Percentiles rank a stretch among this genome's conserved stretches.
Conservation (phyloP, 2,113 vertebrate genomes). For the Menura novaehollandiae region DNA sequence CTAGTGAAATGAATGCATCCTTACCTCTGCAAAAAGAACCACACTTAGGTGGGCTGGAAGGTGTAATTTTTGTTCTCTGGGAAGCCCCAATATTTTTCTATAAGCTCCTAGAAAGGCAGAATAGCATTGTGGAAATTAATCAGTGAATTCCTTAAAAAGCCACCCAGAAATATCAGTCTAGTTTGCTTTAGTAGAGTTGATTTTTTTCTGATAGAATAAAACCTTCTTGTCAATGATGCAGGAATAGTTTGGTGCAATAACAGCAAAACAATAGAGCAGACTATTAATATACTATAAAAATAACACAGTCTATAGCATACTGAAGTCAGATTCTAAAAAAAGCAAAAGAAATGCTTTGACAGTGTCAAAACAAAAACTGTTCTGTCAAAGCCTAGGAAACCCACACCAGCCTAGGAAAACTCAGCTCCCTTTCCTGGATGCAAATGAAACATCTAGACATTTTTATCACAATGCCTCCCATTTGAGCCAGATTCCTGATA, state of each 20-base stretch:
- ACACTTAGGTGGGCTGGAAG: not conserved
- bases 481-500: not conserved
- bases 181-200: not conserved
- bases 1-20: not conserved
- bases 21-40: not conserved
- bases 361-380: not conserved
- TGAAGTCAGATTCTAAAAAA: not conserved
- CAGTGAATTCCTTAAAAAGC: not conserved
- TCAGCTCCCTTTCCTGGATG: not conserved
- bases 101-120: not conserved
- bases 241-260: not conserved
- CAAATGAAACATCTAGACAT: not conserved
- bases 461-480: not conserved
- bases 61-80: not conserved
- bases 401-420: not conserved
- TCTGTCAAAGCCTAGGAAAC: not conserved
- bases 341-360: not conserved
- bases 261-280: not conserved
- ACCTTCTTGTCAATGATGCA: not conserved
- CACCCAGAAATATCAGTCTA: not conserved
- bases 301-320: not conserved
- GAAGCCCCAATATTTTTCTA: not conserved
- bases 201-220: not conserved
- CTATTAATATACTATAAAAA: not conserved
- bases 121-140: not conserved